Conservation (phyloP, 2,113 vertebrate genomes). For the Pyrgilauda ruficollis region DNA sequence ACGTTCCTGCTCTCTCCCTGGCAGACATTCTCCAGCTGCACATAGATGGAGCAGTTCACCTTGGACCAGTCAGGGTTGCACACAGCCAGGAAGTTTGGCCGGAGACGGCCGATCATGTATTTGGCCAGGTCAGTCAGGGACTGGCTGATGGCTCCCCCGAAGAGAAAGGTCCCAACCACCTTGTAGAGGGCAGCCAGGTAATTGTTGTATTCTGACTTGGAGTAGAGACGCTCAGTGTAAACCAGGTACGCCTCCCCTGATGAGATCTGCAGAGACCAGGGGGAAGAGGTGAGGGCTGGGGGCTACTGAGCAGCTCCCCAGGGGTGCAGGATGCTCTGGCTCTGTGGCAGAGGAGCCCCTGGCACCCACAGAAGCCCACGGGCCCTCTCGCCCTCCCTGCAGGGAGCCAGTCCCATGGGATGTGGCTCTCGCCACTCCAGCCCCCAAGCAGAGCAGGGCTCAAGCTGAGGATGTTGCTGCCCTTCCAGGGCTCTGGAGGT, state of each 20-base stretch:
- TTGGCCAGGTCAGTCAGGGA: slow-evolving; percentile 94
- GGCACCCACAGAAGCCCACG: fast-evolving
- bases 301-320: background rate
- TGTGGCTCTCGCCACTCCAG: fast-evolving
- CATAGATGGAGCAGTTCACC: slow-evolving; percentile 80
- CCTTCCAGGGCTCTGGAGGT: background rate
- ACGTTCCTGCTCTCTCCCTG: slow-evolving; percentile 75
- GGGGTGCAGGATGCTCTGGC: background rate
- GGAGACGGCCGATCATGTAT: slow-evolving; percentile 88
- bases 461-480: fast-evolving
- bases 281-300: background rate
- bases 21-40: slow-evolving; percentile 82
- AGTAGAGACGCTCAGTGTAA: slow-evolving; percentile 85
- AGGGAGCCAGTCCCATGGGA: background rate
- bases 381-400: background rate
- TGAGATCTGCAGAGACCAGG: slow-evolving; percentile 74
- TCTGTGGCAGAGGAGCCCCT: background rate
- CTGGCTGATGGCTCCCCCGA: slow-evolving; percentile 78
- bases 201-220: slow-evolving; percentile 88
- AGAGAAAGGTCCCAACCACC: slow-evolving; percentile 83
- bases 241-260: slow-evolving; percentile 89
- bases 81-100: slow-evolving; percentile 90
- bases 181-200: slow-evolving; percentile 89
- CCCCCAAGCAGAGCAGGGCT: background rate
- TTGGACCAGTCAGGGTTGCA: slow-evolving; percentile 82